phyloP scores from a whole-genome alignment of 1,140 invertebrate species.

The Drosophila arizonae region DNA sequence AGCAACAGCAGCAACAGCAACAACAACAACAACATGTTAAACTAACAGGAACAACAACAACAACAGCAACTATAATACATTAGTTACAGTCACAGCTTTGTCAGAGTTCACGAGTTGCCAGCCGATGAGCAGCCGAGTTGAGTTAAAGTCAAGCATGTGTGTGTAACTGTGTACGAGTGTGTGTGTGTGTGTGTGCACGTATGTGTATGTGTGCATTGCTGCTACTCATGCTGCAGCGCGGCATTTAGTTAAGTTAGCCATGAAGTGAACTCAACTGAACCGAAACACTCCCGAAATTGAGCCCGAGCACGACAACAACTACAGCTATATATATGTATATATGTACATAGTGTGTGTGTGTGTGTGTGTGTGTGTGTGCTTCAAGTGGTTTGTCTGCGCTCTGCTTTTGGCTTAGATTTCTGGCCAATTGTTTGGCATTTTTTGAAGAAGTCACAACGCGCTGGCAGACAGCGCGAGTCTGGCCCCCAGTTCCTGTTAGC shows the following conservation, averaged over 20 bases:
- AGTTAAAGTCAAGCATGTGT: conserved; percentile 38
- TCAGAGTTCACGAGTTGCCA: conserved; percentile 64
- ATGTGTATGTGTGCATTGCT: conserved; percentile 8
- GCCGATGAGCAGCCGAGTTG: conserved; percentile 63
- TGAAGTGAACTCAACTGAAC: conserved; percentile 79
- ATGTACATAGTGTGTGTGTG: conserved; percentile 29
- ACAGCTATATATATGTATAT: conserved; percentile 25
- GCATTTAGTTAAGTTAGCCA: conserved; percentile 82
- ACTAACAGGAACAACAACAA: neutral
- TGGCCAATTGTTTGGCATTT: conserved; percentile 71
- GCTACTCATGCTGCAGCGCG: conserved; percentile 63
- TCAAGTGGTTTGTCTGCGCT: conserved; percentile 69
- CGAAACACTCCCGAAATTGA: conserved; percentile 74
- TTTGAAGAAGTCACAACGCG: conserved; percentile 55
- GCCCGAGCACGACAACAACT: conserved; percentile 51
- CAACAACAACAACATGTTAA: conserved; percentile 8
- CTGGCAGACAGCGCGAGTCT: conserved; percentile 45
- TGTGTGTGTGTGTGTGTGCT: conserved; percentile 55
- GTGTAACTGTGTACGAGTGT: conserved; percentile 11
- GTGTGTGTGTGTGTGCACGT: conserved; percentile 8
- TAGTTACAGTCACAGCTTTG: conserved; percentile 39
- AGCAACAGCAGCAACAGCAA: conserved; percentile 1
- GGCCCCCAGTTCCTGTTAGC: conserved; percentile 32
- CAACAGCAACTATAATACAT: conserved; percentile 29
- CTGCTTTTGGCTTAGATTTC: conserved; percentile 65